Evolutionary conservation across 2,888 invertebrate genomes (phyloP).

Genomic region (Polyploca ridens): DNA sequence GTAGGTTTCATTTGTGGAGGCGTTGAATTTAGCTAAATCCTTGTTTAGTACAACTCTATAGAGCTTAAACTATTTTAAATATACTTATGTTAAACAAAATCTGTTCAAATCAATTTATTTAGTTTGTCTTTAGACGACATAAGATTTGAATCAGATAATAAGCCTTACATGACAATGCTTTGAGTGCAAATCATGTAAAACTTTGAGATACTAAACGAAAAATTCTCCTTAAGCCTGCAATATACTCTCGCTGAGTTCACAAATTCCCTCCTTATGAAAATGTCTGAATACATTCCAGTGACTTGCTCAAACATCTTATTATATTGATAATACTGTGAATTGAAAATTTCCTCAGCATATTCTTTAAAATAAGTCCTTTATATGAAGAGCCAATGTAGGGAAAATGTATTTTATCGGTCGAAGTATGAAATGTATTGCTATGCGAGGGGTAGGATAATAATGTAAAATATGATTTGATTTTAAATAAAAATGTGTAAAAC

Average conservation of each 20-base stretch:
- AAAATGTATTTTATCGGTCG: neutral
- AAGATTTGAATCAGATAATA: constrained; percentile 7
- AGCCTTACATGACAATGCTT: constrained; percentile 12
- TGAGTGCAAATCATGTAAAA: constrained; percentile 4
- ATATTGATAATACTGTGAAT: constrained; percentile 5
- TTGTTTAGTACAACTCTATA: too few species aligned
- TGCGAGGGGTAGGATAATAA: neutral
- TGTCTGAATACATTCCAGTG: constrained; percentile 10
- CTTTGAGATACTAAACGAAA: constrained; percentile 1
- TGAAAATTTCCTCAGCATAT: neutral
- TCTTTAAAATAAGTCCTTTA: neutral
- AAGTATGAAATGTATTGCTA: neutral
- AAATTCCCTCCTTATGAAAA: constrained; percentile 9
- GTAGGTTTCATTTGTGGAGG: neutral
- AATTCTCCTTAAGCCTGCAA: neutral
- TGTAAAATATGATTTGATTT: neutral
- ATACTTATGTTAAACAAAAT: too few species aligned
- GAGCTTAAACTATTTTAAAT: too few species aligned
- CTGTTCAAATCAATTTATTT: constrained; percentile 1
- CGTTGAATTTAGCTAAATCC: too few species aligned
- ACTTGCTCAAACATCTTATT: constrained; percentile 10
- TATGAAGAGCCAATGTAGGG: neutral
- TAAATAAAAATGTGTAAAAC: too few species aligned
- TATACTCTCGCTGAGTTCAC: neutral
- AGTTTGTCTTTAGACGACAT: neutral